Percentiles rank a stretch among this genome's conserved stretches.
Evolutionary conservation across 2,797 vertebrate genomes (phyloP).

Genomic region (Tenualosa thibaudeaui): DNA sequence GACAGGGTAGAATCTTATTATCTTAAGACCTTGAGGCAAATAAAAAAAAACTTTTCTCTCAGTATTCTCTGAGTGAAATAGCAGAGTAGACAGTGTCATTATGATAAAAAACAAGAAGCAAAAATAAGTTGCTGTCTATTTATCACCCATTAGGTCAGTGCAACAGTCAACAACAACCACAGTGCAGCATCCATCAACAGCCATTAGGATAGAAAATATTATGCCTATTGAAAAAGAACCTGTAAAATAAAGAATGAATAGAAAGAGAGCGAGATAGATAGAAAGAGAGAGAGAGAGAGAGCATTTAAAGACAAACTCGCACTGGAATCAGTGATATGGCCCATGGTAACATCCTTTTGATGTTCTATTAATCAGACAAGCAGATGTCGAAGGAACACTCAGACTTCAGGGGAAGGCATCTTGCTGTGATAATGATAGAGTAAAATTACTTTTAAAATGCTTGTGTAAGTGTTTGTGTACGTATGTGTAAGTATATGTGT

Average conservation of each 20-base stretch:
- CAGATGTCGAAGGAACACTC: not conserved
- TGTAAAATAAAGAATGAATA: not conserved
- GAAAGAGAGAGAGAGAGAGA: not conserved
- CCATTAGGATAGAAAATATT: not conserved
- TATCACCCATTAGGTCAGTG: not conserved
- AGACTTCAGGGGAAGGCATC: not conserved
- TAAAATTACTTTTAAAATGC: not conserved
- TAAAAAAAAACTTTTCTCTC: too few relatives aligned
- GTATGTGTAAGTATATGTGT: slow-evolving; percentile 17
- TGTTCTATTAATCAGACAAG: not conserved
- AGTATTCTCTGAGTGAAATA: not conserved
- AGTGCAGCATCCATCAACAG: not conserved
- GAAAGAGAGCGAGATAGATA: not conserved
- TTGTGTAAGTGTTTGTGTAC: not conserved
- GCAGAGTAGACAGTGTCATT: not conserved
- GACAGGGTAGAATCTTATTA: not conserved
- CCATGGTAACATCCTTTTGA: not conserved
- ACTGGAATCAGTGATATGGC: not conserved
- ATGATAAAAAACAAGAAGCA: not conserved
- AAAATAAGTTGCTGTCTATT: not conserved
- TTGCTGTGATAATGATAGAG: not conserved
- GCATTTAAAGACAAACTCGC: not conserved
- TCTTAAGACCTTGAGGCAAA: too few relatives aligned
- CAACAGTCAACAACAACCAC: not conserved
- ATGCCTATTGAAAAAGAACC: not conserved